Evolutionary conservation across 1,140 invertebrate genomes (phyloP).

Genomic region (Formica selysi): DNA sequence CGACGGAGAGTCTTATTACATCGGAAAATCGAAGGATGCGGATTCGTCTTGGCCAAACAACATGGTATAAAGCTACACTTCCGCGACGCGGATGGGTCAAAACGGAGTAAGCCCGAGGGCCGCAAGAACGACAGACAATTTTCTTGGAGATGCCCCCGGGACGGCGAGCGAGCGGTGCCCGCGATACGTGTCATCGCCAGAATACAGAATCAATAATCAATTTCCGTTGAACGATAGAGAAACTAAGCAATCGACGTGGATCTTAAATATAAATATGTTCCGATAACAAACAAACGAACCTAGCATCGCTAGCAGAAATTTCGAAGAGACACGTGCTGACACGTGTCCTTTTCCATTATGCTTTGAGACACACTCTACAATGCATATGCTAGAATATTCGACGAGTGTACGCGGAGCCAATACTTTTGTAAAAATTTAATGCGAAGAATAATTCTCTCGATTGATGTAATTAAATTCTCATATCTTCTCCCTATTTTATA

Average conservation of each 20-base stretch:
- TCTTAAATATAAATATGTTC: slow-evolving; percentile 47
- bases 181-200: slow-evolving; percentile 65
- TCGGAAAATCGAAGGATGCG: slow-evolving; percentile 47
- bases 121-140: slow-evolving; percentile 67
- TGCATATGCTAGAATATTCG: not conserved
- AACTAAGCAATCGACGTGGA: slow-evolving; percentile 59
- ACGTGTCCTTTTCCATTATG: not conserved
- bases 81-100: slow-evolving; percentile 15
- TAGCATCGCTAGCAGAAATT: not conserved
- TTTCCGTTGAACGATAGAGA: slow-evolving; percentile 66
- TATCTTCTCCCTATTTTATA: not conserved
- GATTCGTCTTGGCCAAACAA: slow-evolving; percentile 32
- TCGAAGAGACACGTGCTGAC: not conserved
- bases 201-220: slow-evolving; percentile 71
- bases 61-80: slow-evolving; percentile 13
- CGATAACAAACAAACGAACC: slow-evolving; percentile 10
- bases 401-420: not conserved
- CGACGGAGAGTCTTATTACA: slow-evolving; percentile 38
- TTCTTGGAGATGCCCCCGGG: slow-evolving; percentile 59
- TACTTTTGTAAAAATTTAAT: not conserved
- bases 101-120: not conserved
- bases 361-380: not conserved
- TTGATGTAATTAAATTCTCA: not conserved
- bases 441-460: not conserved
- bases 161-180: slow-evolving; percentile 36